Conservation (phyloP, 2,113 vertebrate genomes). For the Aptenodytes patagonicus region DNA sequence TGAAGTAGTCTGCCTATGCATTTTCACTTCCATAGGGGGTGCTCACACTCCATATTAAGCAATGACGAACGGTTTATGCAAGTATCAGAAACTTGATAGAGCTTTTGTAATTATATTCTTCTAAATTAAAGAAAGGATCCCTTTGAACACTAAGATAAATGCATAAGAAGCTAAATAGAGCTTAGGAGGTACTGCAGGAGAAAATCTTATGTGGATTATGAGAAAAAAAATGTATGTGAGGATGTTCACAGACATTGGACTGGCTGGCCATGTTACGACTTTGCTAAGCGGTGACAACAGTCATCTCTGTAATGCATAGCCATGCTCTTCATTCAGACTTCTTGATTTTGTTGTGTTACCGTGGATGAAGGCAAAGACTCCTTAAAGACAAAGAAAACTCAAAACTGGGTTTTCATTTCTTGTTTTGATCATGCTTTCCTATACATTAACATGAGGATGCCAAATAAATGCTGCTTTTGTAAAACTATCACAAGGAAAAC, state of each 20-base stretch:
- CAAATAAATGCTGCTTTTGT: not conserved
- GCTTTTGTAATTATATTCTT: not conserved
- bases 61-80: fast-evolving
- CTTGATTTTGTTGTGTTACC: not conserved
- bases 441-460: not conserved
- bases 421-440: not conserved
- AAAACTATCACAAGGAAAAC: not conserved
- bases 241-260: too few species aligned
- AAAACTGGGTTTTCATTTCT: not conserved
- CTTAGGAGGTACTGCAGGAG: not conserved
- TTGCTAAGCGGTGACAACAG: not conserved
- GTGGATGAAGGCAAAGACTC: not conserved
- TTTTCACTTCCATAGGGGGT: not conserved
- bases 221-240: not conserved
- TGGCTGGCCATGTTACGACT: not conserved
- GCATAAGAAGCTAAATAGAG: not conserved
- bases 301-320: not conserved
- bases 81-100: not conserved
- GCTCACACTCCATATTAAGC: not conserved
- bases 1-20: not conserved
- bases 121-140: not conserved
- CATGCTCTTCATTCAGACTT: not conserved
- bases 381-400: not conserved
- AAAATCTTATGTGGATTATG: not conserved
- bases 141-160: not conserved